These are phyloP conservation scores for Ladona fulva DNA, from an alignment of 1,140 invertebrate species.

Conservation along the genomic window DNA sequence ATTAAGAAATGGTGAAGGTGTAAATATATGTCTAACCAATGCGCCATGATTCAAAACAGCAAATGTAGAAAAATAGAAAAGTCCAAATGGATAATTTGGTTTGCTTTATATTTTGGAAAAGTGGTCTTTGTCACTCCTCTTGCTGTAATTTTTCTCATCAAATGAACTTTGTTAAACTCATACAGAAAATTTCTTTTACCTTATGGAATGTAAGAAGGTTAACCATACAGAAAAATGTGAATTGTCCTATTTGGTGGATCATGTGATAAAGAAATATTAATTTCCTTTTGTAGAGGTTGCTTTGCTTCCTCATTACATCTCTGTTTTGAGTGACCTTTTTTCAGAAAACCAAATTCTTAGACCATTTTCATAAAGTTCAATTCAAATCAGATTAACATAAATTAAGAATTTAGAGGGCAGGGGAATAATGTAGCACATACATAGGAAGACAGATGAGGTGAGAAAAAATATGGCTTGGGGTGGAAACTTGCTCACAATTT, in stretches of 20 bases:
- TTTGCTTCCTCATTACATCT: too few relatives aligned
- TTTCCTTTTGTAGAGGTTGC: too few relatives aligned
- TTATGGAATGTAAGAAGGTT: background rate
- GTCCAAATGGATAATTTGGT: conserved; percentile 5
- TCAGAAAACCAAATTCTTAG: too few relatives aligned
- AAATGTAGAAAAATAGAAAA: conserved; percentile 11
- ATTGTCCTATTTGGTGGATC: too few relatives aligned
- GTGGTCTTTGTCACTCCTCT: conserved; percentile 4
- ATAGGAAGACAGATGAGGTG: background rate
- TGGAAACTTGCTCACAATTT: conserved; percentile 9
- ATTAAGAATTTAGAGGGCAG: background rate
- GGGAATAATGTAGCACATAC: background rate
- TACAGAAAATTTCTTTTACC: background rate
- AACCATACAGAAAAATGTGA: too few relatives aligned
- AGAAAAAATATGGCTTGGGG: conserved; percentile 7
- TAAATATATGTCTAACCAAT: conserved; percentile 7
- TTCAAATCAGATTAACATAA: background rate
- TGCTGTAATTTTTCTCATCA: background rate
- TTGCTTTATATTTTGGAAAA: background rate
- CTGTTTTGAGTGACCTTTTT: too few relatives aligned
- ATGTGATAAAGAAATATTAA: too few relatives aligned
- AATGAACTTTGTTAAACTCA: background rate
- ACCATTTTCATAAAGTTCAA: too few relatives aligned
- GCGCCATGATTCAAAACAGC: background rate
- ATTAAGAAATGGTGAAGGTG: conserved; percentile 5